These are phyloP conservation scores for Amblyjoppa proteus DNA, from an alignment of 2,888 invertebrate genomes.

Conservation along the genomic window DNA sequence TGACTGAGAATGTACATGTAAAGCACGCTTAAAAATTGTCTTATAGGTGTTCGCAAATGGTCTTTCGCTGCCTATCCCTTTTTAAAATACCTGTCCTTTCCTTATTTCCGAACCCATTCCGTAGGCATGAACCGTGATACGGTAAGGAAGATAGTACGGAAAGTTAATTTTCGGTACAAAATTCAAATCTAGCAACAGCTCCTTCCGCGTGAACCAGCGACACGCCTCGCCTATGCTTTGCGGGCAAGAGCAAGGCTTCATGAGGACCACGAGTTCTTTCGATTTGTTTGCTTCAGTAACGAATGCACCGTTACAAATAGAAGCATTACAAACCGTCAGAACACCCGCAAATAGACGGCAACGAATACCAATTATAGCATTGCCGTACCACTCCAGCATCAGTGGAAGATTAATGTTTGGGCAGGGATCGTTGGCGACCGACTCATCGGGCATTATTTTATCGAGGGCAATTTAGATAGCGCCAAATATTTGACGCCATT, in stretches of 20 bases:
- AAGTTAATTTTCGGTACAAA: not conserved
- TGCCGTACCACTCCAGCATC: not conserved
- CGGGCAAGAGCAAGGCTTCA: not conserved
- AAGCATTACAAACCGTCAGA: not conserved
- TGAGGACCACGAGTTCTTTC: not conserved
- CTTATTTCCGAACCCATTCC: not conserved
- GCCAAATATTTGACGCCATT: not conserved
- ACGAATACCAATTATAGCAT: not conserved
- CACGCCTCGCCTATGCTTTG: not conserved
- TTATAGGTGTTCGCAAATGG: no score
- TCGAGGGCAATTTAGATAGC: not conserved
- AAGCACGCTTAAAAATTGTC: no score
- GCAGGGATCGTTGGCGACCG: not conserved
- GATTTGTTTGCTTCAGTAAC: not conserved
- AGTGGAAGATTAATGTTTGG: slow-evolving; percentile 15
- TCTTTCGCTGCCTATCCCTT: not conserved
- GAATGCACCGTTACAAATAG: not conserved
- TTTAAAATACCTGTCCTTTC: not conserved
- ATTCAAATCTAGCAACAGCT: not conserved
- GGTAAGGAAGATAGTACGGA: not conserved
- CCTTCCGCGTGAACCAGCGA: not conserved
- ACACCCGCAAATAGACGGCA: not conserved
- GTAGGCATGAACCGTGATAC: not conserved
- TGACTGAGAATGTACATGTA: no score
- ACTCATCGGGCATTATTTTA: not conserved